These are phyloP conservation scores for Carpatolechia fugitivella DNA, from an alignment of 2,888 invertebrate species.

Conservation along the genomic window DNA sequence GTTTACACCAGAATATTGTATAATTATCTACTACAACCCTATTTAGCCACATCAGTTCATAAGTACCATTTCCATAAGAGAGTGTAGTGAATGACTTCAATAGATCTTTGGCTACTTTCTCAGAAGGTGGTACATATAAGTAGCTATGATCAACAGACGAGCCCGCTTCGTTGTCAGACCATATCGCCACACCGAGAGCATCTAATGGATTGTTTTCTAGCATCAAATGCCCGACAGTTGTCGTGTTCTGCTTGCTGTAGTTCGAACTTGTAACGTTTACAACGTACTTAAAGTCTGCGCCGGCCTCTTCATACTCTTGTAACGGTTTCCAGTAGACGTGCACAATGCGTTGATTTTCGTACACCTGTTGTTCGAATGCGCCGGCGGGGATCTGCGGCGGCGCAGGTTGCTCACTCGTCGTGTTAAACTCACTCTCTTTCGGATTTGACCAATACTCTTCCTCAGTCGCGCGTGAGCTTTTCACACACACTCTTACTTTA, in stretches of 20 bases:
- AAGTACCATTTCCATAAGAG: slow-evolving; percentile 79
- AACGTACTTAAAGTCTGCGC: slow-evolving; percentile 81
- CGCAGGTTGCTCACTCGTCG: slow-evolving; percentile 68
- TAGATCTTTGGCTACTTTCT: slow-evolving; percentile 28
- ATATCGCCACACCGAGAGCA: slow-evolving; percentile 56
- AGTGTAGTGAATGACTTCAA: slow-evolving; percentile 78
- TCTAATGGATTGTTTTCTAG: slow-evolving; percentile 56
- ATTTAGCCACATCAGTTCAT: slow-evolving; percentile 83
- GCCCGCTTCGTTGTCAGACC: slow-evolving; percentile 75
- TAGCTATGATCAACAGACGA: slow-evolving; percentile 59
- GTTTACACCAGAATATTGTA: slow-evolving; percentile 84
- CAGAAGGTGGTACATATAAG: slow-evolving; percentile 71
- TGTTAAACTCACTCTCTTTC: slow-evolving; percentile 72
- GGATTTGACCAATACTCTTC: slow-evolving; percentile 82
- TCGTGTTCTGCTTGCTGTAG: neutral
- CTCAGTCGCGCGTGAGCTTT: slow-evolving; percentile 39
- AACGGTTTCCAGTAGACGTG: slow-evolving; percentile 84
- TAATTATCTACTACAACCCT: slow-evolving; percentile 74
- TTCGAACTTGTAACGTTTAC: neutral
- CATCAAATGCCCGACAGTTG: slow-evolving; percentile 50
- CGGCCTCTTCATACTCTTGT: slow-evolving; percentile 79
- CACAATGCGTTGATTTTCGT: slow-evolving; percentile 43
- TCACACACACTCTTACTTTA: slow-evolving; percentile 80
- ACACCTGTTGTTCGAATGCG: slow-evolving; percentile 80
- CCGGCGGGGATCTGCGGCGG: slow-evolving; percentile 83